These are phyloP conservation scores for Amyelois transitella DNA, from an alignment of 1,140 invertebrate species.

Conservation along the genomic window DNA sequence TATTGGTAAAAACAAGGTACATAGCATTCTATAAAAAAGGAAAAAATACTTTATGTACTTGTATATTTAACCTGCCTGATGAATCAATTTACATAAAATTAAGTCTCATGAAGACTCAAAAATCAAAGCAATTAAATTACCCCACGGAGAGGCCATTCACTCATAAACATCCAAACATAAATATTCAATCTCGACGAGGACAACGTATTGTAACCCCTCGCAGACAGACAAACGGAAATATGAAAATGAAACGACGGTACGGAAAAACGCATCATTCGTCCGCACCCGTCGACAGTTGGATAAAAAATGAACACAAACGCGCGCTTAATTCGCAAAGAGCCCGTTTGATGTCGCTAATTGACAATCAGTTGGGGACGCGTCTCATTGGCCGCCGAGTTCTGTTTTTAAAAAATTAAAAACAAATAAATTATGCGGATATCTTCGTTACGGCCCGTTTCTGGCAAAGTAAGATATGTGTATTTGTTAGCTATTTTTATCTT, in stretches of 20 bases:
- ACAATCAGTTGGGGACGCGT: conserved; percentile 70
- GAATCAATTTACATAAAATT: not conserved
- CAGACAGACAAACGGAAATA: conserved; percentile 68
- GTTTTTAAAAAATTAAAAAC: conserved; percentile 72
- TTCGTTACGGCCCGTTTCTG: conserved; percentile 21
- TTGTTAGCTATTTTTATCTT: too few species aligned
- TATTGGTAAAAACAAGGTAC: not conserved
- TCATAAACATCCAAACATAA: conserved; percentile 1
- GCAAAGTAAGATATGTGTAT: too few species aligned
- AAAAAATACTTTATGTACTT: conserved; percentile 33
- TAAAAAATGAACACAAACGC: conserved; percentile 67
- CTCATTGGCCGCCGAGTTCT: conserved; percentile 66
- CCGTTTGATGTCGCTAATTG: conserved; percentile 74
- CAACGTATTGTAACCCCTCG: conserved; percentile 44
- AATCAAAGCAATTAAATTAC: not conserved
- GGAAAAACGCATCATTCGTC: conserved; percentile 64
- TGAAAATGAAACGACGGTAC: conserved; percentile 68
- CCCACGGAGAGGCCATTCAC: not conserved
- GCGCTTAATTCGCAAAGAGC: conserved; percentile 73
- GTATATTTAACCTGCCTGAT: not conserved
- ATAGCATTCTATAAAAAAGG: not conserved
- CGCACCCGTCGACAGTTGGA: conserved; percentile 44
- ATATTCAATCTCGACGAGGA: conserved; percentile 3
- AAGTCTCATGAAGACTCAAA: not conserved
- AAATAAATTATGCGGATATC: conserved; percentile 64